Evolutionary conservation across 2,113 vertebrate genomes (phyloP).

Genomic region (Mormoops blainvillei): DNA sequence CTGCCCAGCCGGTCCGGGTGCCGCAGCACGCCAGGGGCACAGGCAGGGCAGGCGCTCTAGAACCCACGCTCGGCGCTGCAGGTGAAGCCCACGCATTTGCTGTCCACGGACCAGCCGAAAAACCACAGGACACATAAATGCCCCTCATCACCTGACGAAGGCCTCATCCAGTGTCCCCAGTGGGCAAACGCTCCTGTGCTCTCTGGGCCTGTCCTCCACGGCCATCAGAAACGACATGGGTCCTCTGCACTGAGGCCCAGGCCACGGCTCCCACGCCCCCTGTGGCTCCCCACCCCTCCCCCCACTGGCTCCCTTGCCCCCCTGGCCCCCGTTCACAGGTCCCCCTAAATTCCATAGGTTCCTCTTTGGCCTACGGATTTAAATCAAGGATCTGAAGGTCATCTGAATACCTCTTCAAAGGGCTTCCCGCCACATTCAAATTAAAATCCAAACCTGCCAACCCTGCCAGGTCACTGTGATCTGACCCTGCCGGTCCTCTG

Average conservation of each 20-base stretch:
- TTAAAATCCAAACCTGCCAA: neutral
- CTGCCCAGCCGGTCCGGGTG: neutral
- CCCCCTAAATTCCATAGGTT: neutral
- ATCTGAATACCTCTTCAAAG: neutral
- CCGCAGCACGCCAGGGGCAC: accelerated
- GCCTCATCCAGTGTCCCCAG: neutral
- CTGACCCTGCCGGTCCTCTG: neutral
- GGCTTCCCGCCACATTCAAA: neutral
- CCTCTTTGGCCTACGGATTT: neutral
- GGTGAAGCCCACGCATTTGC: neutral
- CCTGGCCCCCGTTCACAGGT: neutral
- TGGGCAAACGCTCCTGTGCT: neutral
- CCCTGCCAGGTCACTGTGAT: accelerated
- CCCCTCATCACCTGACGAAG: neutral
- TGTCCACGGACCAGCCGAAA: neutral
- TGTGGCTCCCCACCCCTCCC: neutral
- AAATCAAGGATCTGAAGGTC: neutral
- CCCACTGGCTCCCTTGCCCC: neutral
- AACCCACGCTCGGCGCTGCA: neutral
- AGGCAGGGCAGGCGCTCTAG: neutral
- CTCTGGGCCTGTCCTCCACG: neutral
- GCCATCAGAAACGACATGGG: accelerated
- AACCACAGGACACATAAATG: too few relatives aligned
- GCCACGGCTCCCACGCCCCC: accelerated
- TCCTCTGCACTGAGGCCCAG: neutral